Conservation (phyloP, 2,888 invertebrate species). For the Furcula furcula region DNA sequence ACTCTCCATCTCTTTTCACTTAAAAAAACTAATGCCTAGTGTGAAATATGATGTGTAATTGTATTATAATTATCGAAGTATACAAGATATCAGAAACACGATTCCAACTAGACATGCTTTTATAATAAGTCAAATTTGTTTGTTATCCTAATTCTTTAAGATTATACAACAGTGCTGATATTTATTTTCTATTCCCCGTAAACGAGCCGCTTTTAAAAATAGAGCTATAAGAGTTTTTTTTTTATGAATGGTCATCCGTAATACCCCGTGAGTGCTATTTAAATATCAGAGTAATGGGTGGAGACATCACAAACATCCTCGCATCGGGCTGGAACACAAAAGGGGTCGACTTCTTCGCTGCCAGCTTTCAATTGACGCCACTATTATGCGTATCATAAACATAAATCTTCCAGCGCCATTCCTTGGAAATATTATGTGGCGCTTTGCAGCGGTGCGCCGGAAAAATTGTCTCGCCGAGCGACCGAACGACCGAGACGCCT, state of each 20-base stretch:
- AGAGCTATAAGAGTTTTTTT: too few relatives aligned
- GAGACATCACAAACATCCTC: conserved; percentile 35
- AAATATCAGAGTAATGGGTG: conserved; percentile 41
- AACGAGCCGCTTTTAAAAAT: too few relatives aligned
- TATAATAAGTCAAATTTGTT: too few relatives aligned
- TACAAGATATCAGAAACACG: too few relatives aligned
- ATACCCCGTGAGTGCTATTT: conserved; percentile 43
- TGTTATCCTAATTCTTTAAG: too few relatives aligned
- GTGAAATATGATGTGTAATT: too few relatives aligned
- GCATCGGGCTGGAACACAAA: conserved; percentile 35
- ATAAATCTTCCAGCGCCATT: conserved; percentile 50
- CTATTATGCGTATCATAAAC: conserved; percentile 54
- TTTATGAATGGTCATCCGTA: conserved; percentile 26
- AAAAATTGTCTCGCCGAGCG: conserved; percentile 38
- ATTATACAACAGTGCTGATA: too few relatives aligned
- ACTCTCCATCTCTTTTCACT: too few relatives aligned
- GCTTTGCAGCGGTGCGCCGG: conserved; percentile 35
- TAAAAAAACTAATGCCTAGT: too few relatives aligned
- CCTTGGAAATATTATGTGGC: conserved; percentile 44
- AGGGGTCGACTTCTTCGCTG: conserved; percentile 36
- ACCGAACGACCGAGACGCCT: conserved; percentile 14
- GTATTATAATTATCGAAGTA: too few relatives aligned
- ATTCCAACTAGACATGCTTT: too few relatives aligned
- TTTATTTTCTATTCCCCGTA: too few relatives aligned
- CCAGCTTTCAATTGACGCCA: conserved; percentile 51